Evolutionary conservation across 2,888 invertebrate species (phyloP).

Genomic region (Formica aserva): DNA sequence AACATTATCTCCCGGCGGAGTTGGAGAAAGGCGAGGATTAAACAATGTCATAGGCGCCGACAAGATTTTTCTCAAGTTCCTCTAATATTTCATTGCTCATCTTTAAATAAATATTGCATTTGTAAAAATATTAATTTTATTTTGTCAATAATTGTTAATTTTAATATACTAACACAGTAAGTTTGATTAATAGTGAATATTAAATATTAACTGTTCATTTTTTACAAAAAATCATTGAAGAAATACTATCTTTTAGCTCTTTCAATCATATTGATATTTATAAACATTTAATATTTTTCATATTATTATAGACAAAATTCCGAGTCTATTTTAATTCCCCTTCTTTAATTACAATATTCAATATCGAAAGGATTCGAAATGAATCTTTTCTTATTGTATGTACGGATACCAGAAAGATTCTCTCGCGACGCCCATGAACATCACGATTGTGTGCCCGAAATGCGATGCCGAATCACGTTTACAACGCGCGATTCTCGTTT

Average conservation of each 20-base stretch:
- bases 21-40: conserved; percentile 51
- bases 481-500: conserved; percentile 56
- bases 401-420: not conserved
- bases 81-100: not conserved
- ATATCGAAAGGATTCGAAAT: not conserved
- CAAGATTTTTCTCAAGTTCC: not conserved
- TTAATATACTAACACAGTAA: not conserved
- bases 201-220: not conserved
- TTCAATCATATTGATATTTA: not conserved
- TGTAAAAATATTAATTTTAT: not conserved
- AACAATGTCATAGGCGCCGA: conserved; percentile 51
- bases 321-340: not conserved
- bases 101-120: not conserved
- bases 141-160: not conserved
- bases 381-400: not conserved
- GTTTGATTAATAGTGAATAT: not conserved
- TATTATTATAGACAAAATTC: not conserved
- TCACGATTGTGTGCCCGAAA: conserved; percentile 31
- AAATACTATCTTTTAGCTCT: not conserved
- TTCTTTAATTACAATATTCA: not conserved
- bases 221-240: not conserved
- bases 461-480: conserved; percentile 50
- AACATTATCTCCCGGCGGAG: conserved; percentile 41
- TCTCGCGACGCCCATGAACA: conserved; percentile 33
- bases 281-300: not conserved